Evolutionary conservation across 1,140 invertebrate genomes (phyloP).

Genomic region (Anastrepha obliqua): DNA sequence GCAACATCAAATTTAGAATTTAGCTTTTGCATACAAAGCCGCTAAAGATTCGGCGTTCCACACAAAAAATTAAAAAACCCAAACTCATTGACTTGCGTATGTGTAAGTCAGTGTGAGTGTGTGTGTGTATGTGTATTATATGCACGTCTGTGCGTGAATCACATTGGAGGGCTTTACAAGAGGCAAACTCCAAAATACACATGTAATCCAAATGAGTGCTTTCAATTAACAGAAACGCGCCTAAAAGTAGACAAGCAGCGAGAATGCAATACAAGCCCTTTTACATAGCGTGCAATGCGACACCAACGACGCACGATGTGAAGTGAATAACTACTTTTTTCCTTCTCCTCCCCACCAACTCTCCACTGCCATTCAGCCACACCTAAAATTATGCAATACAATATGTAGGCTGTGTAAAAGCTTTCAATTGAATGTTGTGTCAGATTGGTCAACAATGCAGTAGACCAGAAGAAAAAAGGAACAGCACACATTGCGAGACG

Average conservation of each 20-base stretch:
- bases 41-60: not conserved
- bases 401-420: not conserved
- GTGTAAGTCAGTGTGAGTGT: not conserved
- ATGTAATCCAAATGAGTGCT: slow-evolving; percentile 33
- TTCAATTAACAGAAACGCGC: slow-evolving; percentile 37
- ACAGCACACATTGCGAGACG: not conserved
- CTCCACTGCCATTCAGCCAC: too few species aligned
- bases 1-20: not conserved
- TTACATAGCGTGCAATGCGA: not conserved
- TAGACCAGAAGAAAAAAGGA: not conserved
- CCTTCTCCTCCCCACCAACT: too few species aligned
- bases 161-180: not conserved
- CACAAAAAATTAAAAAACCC: not conserved
- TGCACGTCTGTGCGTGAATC: not conserved
- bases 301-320: not conserved
- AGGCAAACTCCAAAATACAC: not conserved
- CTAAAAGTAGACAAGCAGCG: slow-evolving; percentile 12
- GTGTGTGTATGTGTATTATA: too few species aligned
- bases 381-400: slow-evolving; percentile 28
- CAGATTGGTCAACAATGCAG: slow-evolving; percentile 9
- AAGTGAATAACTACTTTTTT: too few species aligned
- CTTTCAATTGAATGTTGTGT: slow-evolving; percentile 2
- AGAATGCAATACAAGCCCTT: not conserved
- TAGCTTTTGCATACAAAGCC: not conserved
- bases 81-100: not conserved